Percentiles rank a stretch among this genome's conserved stretches.
Conservation (phyloP, 2,888 invertebrate genomes). For the Volucella zonaria region DNA sequence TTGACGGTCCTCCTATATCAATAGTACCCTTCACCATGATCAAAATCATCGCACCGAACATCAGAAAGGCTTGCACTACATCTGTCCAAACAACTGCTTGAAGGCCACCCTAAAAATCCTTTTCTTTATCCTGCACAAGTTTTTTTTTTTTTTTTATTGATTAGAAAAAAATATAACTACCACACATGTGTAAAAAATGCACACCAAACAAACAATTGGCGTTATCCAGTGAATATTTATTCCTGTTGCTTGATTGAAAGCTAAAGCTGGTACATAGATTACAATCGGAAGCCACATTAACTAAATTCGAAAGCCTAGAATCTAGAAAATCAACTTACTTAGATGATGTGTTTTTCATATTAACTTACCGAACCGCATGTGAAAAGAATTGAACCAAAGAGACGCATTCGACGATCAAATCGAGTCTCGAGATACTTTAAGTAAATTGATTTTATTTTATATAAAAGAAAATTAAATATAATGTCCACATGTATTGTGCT, state of each 20-base stretch:
- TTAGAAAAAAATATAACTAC: constrained; percentile 80
- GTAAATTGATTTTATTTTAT: neutral
- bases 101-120: constrained; percentile 84
- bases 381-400: constrained; percentile 87
- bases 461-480: neutral
- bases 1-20: constrained; percentile 86
- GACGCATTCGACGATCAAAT: constrained; percentile 86
- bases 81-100: constrained; percentile 89
- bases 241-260: constrained; percentile 91
- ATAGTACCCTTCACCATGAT: constrained; percentile 86
- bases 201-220: constrained; percentile 88
- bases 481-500: neutral
- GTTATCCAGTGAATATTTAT: constrained; percentile 89
- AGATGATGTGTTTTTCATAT: constrained; percentile 17
- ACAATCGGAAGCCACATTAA: constrained; percentile 89
- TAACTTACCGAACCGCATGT: constrained; percentile 86
- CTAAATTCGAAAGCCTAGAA: constrained; percentile 81
- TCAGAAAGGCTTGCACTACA: constrained; percentile 87
- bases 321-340: constrained; percentile 57
- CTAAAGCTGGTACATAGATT: constrained; percentile 88
- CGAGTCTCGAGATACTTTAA: constrained; percentile 87
- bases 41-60: constrained; percentile 87
- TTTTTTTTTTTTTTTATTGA: neutral
- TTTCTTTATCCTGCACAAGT: neutral
- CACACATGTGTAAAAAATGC: constrained; percentile 91